Conservation (phyloP, 2,113 vertebrate species). For the Pampusana beccarii region DNA sequence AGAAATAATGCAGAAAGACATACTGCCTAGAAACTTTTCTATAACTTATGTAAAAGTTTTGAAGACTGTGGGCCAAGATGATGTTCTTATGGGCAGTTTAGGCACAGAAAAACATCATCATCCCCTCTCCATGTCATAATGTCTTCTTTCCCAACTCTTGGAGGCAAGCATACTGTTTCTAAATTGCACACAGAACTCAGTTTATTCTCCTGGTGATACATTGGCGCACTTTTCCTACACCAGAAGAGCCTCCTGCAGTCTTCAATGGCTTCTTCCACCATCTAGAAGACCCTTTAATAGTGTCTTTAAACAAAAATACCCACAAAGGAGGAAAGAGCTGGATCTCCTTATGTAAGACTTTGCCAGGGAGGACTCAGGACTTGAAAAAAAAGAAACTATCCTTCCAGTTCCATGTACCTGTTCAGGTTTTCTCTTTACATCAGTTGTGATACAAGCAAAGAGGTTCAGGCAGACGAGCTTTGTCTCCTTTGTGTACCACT, state of each 20-base stretch:
- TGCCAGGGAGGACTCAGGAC: neutral
- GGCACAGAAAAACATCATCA: neutral
- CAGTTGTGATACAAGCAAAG: neutral
- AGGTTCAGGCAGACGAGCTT: neutral
- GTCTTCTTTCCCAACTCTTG: neutral
- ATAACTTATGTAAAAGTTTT: neutral
- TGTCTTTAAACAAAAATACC: neutral
- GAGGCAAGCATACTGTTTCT: neutral
- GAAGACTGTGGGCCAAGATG: neutral
- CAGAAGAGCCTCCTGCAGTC: neutral
- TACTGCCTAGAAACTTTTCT: neutral
- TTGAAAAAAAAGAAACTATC: neutral
- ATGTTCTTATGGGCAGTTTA: neutral
- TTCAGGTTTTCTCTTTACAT: neutral
- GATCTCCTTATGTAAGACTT: neutral
- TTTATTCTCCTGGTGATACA: neutral
- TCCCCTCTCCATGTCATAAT: neutral
- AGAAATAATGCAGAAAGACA: neutral
- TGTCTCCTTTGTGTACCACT: neutral
- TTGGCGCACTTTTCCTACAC: fast-evolving
- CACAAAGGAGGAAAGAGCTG: neutral
- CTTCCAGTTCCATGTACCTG: neutral
- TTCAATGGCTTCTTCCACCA: neutral
- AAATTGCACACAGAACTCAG: neutral
- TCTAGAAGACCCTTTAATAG: neutral